phyloP scores from a whole-genome alignment of 2,113 vertebrate species.

The Suncus etruscus region DNA sequence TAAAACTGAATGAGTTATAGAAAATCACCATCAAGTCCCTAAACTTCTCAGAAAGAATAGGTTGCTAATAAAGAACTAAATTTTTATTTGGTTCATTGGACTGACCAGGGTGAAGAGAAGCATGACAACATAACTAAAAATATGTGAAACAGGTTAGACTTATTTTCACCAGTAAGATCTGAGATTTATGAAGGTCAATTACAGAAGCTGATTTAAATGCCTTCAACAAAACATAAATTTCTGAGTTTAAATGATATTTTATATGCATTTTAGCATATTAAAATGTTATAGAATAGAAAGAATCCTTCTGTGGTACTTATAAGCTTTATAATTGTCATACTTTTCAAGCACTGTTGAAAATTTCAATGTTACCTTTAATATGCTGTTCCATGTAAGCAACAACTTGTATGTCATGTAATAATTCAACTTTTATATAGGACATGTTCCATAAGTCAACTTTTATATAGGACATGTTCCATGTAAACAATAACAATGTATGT shows the following conservation, averaged over 20 bases:
- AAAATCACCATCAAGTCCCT: background rate
- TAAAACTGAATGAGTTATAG: background rate
- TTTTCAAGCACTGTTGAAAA: background rate
- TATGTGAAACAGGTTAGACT: background rate
- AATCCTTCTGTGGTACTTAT: background rate
- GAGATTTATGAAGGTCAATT: background rate
- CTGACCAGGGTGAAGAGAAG: background rate
- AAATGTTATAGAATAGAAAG: background rate
- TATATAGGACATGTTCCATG: background rate
- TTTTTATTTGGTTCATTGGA: background rate
- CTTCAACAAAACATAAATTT: constrained; percentile 2
- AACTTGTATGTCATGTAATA: background rate
- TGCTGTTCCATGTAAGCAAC: background rate
- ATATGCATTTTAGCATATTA: background rate
- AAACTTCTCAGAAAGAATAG: background rate
- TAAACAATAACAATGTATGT: background rate
- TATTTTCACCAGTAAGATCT: background rate
- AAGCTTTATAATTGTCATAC: background rate
- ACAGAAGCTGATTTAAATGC: rapidly evolving
- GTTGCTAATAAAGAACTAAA: background rate
- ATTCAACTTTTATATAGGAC: no score
- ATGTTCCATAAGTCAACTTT: no score
- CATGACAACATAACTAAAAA: background rate
- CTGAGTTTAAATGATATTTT: constrained; percentile 13
- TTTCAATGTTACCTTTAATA: background rate